A percentile compares a stretch with the other conserved stretches of the same genome.
These are phyloP conservation scores for Scalopus aquaticus DNA, from an alignment of 2,113 vertebrate species.

Conservation along the genomic window DNA sequence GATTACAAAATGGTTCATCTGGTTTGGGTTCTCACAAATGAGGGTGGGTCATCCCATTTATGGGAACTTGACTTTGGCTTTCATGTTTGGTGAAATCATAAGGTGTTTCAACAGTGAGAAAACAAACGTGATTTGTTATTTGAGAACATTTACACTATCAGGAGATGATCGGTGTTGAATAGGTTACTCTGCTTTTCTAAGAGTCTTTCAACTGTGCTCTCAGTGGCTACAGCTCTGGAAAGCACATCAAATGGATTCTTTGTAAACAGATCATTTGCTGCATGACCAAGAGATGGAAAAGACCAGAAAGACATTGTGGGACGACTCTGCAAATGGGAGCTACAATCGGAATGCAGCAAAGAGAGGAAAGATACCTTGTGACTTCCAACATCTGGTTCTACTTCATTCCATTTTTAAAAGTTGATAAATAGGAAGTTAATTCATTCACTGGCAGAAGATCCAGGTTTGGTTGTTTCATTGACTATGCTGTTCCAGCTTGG, in stretches of 20 bases:
- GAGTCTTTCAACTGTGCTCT: background rate
- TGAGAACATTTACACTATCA: background rate
- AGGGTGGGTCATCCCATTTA: background rate
- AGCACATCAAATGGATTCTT: background rate
- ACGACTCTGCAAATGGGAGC: background rate
- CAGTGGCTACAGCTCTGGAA: background rate
- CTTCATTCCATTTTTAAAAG: conserved; percentile 34
- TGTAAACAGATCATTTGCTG: background rate
- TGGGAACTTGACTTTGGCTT: background rate
- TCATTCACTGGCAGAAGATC: background rate
- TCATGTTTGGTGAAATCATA: background rate
- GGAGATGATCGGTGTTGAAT: background rate
- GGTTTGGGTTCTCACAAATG: background rate
- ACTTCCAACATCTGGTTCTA: conserved; percentile 35
- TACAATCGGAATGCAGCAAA: background rate
- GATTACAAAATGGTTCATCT: background rate
- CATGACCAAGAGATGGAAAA: background rate
- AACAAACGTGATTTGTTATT: background rate
- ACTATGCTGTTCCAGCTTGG: conserved; percentile 37
- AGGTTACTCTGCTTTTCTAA: background rate
- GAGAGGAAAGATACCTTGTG: background rate
- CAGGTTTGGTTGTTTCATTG: conserved; percentile 4
- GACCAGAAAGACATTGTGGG: background rate
- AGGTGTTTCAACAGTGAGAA: background rate
- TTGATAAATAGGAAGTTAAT: conserved; percentile 49